These are phyloP conservation scores for Ecdyonurus torrentis DNA, from an alignment of 2,888 invertebrate species.

Conservation along the genomic window DNA sequence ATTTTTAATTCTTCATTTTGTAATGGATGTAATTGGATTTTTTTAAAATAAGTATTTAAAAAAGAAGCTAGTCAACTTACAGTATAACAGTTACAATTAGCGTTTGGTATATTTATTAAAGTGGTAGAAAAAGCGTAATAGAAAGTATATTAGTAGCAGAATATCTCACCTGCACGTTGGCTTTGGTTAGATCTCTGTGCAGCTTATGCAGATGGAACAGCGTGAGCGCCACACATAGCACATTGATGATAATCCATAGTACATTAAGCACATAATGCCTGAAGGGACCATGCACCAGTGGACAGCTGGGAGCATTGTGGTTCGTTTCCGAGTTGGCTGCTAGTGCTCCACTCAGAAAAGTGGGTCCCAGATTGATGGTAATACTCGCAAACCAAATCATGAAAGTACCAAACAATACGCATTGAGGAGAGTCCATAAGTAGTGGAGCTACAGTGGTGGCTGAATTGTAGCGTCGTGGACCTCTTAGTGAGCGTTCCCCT, in stretches of 20 bases:
- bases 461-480: conserved; percentile 25
- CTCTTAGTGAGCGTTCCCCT: conserved; percentile 6
- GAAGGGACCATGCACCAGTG: conserved; percentile 71
- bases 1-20: too few relatives aligned
- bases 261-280: conserved; percentile 82
- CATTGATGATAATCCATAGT: conserved; percentile 76
- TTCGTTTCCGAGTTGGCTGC: conserved; percentile 62
- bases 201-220: conserved; percentile 63
- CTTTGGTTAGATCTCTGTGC: conserved; percentile 64
- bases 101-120: too few relatives aligned
- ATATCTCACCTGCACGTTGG: conserved; percentile 40
- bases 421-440: conserved; percentile 74
- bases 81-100: too few relatives aligned
- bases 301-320: conserved; percentile 67
- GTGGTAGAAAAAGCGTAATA: too few relatives aligned
- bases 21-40: too few relatives aligned
- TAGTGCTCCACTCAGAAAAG: conserved; percentile 65
- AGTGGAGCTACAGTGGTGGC: conserved; percentile 47
- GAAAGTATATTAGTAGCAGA: background rate
- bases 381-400: conserved; percentile 90
- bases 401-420: conserved; percentile 77
- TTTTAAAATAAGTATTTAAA: too few relatives aligned
- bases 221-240: conserved; percentile 69
- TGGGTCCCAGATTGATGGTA: conserved; percentile 78
- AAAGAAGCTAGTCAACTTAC: too few relatives aligned